These are phyloP conservation scores for Sweltsa coloradensis DNA, from an alignment of 1,140 invertebrate species.

Conservation along the genomic window DNA sequence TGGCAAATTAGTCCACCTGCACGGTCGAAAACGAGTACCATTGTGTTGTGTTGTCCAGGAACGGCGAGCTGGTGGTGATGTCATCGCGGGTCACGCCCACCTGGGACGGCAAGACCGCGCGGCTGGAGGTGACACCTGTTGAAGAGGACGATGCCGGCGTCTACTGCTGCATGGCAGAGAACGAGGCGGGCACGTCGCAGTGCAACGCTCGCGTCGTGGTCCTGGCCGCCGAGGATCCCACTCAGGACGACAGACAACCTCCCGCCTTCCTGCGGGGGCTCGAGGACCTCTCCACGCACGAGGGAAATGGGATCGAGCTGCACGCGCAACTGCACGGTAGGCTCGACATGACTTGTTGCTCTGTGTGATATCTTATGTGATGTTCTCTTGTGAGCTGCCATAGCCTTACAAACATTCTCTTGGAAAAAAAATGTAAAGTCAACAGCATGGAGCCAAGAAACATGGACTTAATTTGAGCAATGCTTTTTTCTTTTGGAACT, in stretches of 20 bases:
- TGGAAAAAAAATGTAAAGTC: too few relatives aligned
- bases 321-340: constrained; percentile 35
- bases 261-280: constrained; percentile 27
- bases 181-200: constrained; percentile 45
- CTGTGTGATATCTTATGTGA: too few relatives aligned
- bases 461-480: too few relatives aligned
- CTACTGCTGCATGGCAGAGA: constrained; percentile 62
- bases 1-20: too few relatives aligned
- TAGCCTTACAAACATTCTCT: too few relatives aligned
- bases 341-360: too few relatives aligned
- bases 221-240: constrained; percentile 17
- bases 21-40: too few relatives aligned
- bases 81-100: constrained; percentile 24
- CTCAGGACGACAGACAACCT: constrained; percentile 16
- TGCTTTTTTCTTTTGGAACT: too few relatives aligned
- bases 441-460: too few relatives aligned
- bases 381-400: too few relatives aligned
- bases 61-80: constrained; percentile 34
- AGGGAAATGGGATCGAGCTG: constrained; percentile 46
- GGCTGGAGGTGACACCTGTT: constrained; percentile 38
- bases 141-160: constrained; percentile 38
- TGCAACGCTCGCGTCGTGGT: constrained; percentile 38
- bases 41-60: too few relatives aligned
- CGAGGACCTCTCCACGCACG: constrained; percentile 34
- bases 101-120: constrained; percentile 30